Conservation (phyloP, 2,113 vertebrate genomes). For the Todiramphus saurophagus region DNA sequence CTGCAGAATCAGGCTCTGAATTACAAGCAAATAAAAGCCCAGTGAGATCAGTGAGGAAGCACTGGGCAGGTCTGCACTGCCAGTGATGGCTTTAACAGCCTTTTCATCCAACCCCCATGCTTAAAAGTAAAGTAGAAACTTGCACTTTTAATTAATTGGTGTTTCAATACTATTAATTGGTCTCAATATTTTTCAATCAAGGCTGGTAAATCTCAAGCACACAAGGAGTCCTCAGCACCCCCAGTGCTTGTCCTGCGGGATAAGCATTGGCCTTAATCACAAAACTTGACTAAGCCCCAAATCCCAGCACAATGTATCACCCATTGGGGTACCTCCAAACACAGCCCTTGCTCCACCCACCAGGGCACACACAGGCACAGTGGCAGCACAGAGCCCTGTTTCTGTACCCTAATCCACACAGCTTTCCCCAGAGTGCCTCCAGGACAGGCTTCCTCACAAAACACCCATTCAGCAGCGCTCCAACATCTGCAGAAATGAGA, state of each 20-base stretch:
- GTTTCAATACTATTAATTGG: background rate
- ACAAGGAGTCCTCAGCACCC: background rate
- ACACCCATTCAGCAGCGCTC: fast-evolving
- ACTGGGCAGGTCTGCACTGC: background rate
- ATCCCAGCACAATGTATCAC: background rate
- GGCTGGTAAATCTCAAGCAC: background rate
- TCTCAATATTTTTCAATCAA: background rate
- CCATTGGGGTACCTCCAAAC: background rate
- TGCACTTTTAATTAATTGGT: no score
- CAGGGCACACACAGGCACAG: fast-evolving
- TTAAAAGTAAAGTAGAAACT: background rate
- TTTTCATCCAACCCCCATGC: no score
- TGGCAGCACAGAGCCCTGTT: background rate
- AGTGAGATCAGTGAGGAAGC: background rate
- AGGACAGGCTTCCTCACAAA: background rate
- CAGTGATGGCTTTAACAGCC: background rate
- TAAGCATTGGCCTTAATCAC: background rate
- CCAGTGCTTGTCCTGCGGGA: no score
- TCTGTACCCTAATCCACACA: background rate
- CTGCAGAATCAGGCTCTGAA: background rate
- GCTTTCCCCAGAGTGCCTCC: background rate
- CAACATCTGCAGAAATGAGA: no score
- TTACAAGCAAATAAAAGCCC: background rate
- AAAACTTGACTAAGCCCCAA: background rate
- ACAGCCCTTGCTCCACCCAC: background rate